A percentile compares a stretch with the other conserved stretches of the same genome.
Evolutionary conservation across 1,140 invertebrate genomes (phyloP).

Genomic region (Galleria mellonella): DNA sequence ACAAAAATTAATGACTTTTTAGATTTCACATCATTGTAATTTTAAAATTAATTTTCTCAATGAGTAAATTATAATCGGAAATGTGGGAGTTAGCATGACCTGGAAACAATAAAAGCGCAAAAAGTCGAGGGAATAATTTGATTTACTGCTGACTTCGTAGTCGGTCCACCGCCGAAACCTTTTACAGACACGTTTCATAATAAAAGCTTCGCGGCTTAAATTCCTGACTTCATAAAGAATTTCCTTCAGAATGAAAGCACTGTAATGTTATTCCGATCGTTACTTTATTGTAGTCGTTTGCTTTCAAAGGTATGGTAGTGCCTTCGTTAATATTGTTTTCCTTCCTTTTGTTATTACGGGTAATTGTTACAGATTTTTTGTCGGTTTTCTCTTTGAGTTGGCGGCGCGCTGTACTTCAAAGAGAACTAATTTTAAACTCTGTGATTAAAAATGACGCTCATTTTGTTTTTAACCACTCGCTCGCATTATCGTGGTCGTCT

Average conservation of each 20-base stretch:
- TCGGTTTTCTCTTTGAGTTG: constrained; percentile 21
- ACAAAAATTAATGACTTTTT: too few species aligned
- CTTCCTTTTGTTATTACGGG: constrained; percentile 16
- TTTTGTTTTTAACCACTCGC: constrained; percentile 29
- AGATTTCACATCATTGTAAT: too few species aligned
- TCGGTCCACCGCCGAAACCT: too few species aligned
- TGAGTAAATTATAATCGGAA: too few species aligned
- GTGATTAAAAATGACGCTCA: constrained; percentile 46
- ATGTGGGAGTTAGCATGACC: too few species aligned
- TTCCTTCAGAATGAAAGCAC: background rate
- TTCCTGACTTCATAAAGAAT: constrained; percentile 2
- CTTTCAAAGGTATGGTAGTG: constrained; percentile 15
- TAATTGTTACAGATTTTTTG: constrained; percentile 26
- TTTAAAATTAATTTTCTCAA: too few species aligned
- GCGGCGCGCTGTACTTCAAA: constrained; percentile 24
- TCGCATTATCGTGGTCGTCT: constrained; percentile 22
- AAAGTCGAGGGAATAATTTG: too few species aligned
- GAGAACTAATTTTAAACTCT: constrained; percentile 45
- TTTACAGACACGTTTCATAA: background rate
- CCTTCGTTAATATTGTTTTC: constrained; percentile 22
- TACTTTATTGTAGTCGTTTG: constrained; percentile 5
- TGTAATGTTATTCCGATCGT: constrained; percentile 4
- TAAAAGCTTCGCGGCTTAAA: background rate
- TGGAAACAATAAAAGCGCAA: too few species aligned
- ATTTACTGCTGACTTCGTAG: too few species aligned